Percentiles rank a stretch among this genome's conserved stretches.
These are phyloP conservation scores for Drosophila melanosoma DNA, from an alignment of 2,888 invertebrate species.

Conservation along the genomic window DNA sequence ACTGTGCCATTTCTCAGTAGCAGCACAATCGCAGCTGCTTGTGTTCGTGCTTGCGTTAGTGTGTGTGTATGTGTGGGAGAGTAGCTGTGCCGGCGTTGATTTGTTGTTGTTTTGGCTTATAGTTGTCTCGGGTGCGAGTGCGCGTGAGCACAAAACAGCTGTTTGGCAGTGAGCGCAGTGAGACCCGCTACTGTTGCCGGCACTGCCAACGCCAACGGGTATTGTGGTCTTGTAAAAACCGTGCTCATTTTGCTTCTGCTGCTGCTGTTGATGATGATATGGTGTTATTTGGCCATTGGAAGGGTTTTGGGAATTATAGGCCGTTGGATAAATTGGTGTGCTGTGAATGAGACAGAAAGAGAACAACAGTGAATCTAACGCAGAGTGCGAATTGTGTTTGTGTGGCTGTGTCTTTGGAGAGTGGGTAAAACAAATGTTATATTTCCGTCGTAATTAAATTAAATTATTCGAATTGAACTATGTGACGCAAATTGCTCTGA, in stretches of 20 bases:
- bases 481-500: constrained; percentile 31
- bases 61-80: constrained; percentile 51
- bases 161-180: constrained; percentile 63
- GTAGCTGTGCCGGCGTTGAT: constrained; percentile 26
- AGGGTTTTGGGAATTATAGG: constrained; percentile 78
- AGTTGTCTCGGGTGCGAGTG: constrained; percentile 41
- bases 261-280: constrained; percentile 60
- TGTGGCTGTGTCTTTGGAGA: constrained; percentile 6
- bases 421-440: constrained; percentile 12
- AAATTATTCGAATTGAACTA: constrained; percentile 29
- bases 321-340: constrained; percentile 81
- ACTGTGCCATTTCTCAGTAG: constrained; percentile 66
- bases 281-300: constrained; percentile 82
- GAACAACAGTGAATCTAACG: constrained; percentile 21
- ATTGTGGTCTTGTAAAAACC: constrained; percentile 83
- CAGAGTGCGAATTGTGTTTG: constrained; percentile 26
- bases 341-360: constrained; percentile 58
- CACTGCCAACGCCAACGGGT: constrained; percentile 75
- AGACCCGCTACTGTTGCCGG: constrained; percentile 38
- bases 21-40: constrained; percentile 31
- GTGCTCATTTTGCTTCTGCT: constrained; percentile 55
- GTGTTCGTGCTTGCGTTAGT: constrained; percentile 44
- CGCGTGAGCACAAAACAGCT: constrained; percentile 71
- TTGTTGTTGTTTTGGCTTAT: constrained; percentile 51
- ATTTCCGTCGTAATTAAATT: constrained; percentile 42